Base-by-base conservation (phyloP, 1,140 invertebrate genomes). In the Eciton burchellii region DNA sequence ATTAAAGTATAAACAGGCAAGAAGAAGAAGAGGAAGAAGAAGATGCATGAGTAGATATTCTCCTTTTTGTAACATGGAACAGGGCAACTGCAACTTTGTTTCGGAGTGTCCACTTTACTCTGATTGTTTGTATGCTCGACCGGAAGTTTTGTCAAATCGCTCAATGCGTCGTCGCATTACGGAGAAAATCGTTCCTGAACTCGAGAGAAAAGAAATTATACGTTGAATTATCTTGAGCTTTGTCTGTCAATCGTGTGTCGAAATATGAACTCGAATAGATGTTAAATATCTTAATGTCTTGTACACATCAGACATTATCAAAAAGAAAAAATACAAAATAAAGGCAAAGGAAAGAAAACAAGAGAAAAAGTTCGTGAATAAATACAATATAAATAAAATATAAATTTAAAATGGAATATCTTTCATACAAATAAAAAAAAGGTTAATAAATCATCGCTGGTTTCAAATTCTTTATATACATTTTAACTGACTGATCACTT, bases 71-170 rank as follows among this genome's bases (percentile, higher is more conserved):
- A 29, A 68, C 16, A 68, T 54, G 43, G 63, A 84, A 81, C 60
- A 74, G 68, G 29, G 65, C n/a, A 62, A 70, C 45, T 70, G 54
- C 16, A 57, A 21, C 56, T 45, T 65, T 43, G 45, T 72, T 56
- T 71, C 35, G 1, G 21, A 81, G 70, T 88, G 82, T 35, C 65
- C 77, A 87, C 83, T 84, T 57, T 41, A 24, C 41, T 16, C 26
- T 21, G 21, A 81, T 43, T 87, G 60, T 87, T 87, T 88, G 57
- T 73, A 45, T 35, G 45, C 21, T 47, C 3, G 1, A 77, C 77
- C 77, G 77, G 82, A 84, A 88, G 85, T 87, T 71, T 57, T 84
- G 45, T 77, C 35, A 60, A 73, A 77, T 82, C 82, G 24, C 74
- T 84, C n/a, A 11, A 66, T 54, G n/a, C n/a, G 19, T 29, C 49